A percentile compares a stretch with the other conserved stretches of the same genome.
Evolutionary conservation across 2,888 invertebrate species (phyloP).

Genomic region (Scaptomyza tumidula): DNA sequence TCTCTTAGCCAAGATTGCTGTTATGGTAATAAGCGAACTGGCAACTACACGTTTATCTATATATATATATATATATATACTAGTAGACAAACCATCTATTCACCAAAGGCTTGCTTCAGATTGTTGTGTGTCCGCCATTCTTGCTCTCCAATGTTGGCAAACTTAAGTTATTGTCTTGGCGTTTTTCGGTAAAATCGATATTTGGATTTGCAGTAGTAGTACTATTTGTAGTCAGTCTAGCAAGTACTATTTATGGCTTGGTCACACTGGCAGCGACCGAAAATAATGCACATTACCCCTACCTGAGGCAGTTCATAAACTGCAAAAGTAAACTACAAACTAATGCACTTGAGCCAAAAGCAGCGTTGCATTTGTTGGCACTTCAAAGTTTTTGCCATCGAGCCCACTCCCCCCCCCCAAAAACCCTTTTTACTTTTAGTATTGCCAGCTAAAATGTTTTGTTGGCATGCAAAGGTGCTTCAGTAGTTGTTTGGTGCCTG

Average conservation of each 20-base stretch:
- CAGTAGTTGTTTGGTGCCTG: slow-evolving; percentile 6
- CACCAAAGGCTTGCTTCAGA: neutral
- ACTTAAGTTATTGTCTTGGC: slow-evolving; percentile 1
- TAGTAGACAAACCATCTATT: neutral
- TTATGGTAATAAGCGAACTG: slow-evolving; percentile 3
- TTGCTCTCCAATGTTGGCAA: neutral
- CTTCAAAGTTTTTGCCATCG: slow-evolving; percentile 37
- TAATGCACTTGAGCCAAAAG: slow-evolving; percentile 67
- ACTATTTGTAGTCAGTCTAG: neutral
- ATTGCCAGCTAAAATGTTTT: slow-evolving; percentile 43
- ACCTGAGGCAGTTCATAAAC: slow-evolving; percentile 69
- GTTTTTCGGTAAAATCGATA: slow-evolving; percentile 37
- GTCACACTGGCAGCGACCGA: slow-evolving; percentile 39
- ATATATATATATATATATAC: no score
- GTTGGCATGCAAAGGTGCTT: slow-evolving; percentile 56
- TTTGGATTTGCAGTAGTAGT: neutral
- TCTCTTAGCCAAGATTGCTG: slow-evolving; percentile 3
- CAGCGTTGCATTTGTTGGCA: slow-evolving; percentile 36
- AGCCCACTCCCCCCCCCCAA: neutral
- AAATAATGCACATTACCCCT: slow-evolving; percentile 40
- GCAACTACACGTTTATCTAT: neutral
- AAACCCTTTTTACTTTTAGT: neutral
- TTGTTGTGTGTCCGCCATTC: no score
- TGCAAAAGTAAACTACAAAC: slow-evolving; percentile 71
- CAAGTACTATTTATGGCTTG: slow-evolving; percentile 31